Base-by-base conservation (phyloP, 2,113 vertebrate genomes). In the Mormoops blainvillei region DNA sequence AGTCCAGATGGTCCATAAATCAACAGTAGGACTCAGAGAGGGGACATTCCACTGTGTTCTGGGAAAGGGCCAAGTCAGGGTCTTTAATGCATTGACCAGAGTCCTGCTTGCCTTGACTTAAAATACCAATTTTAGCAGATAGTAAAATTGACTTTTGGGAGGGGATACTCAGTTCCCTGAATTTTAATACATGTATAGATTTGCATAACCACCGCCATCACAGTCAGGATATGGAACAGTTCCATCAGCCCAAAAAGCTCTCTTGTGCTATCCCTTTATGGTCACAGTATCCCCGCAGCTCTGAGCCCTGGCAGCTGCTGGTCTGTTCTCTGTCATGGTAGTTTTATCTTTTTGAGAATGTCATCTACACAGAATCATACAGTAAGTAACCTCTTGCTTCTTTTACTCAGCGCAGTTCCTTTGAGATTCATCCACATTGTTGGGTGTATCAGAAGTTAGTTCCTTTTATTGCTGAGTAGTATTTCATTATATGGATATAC, bases 401-500 rank as follows among this genome's bases (percentile, higher is more conserved):
- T 52, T 26, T 43, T 67, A 43, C 68, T 19, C 19, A 3, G 13
- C 43, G 13, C 28, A 10, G 1, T 9, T 48, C 54, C 45, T 52
- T 6, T 70, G 71, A 45, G 31, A 41, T 1, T 14, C 7, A 4
- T 13, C 41, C 50, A 5, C 2, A 41, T 0, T 61, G 24, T 19
- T 20, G 15, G 50, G 36, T 36, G 0, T 9, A 7, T 24, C 2
- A 0, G 41, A 7, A 61, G 68, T 77, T 36, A 18, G 50, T 58
- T 20, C 28, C 41, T 28, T 58, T 58, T 22, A 41, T 16, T 18
- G 13, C 52, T 45, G 43, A 11, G 15, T 26, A 4, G 28, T 9
- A 1, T 20, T 24, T 13, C 2, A 0, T 36, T 7, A 1, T 8
- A 0, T 28, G 43, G 18, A 15, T 7, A 10, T 14, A 16, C 43